These are phyloP conservation scores for Monomorium pharaonis DNA, from an alignment of 1,140 invertebrate genomes.

Conservation along the genomic window DNA sequence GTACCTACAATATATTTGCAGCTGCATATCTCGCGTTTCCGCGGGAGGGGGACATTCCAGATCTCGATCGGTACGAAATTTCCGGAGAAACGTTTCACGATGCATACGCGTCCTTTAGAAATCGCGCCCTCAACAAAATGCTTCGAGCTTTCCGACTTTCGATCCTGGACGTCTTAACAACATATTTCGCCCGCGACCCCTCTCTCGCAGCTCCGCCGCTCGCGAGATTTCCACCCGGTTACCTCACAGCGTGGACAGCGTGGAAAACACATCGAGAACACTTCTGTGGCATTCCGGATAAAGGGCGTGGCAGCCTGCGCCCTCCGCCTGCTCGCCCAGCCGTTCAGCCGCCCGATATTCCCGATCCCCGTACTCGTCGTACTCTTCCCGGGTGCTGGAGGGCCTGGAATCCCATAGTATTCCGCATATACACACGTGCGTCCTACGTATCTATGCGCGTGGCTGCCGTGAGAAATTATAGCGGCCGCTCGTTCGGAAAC, in stretches of 20 bases:
- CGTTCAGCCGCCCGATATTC: slow-evolving; percentile 82
- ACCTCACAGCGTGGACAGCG: slow-evolving; percentile 59
- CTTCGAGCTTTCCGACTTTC: not conserved
- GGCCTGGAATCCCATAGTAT: slow-evolving; percentile 80
- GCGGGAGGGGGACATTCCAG: no score
- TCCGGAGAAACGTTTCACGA: not conserved
- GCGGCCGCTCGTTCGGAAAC: slow-evolving; percentile 14
- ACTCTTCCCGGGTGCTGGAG: slow-evolving; percentile 80
- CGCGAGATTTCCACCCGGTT: slow-evolving; percentile 9
- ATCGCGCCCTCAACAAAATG: not conserved
- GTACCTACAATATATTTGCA: not conserved
- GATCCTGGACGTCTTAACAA: not conserved
- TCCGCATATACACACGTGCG: slow-evolving; percentile 26
- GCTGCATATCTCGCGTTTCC: not conserved
- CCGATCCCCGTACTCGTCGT: slow-evolving; percentile 80
- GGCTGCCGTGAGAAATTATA: slow-evolving; percentile 58
- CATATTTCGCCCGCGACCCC: not conserved
- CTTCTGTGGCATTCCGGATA: slow-evolving; percentile 83
- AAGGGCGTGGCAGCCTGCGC: slow-evolving; percentile 81
- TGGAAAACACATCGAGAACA: slow-evolving; percentile 82
- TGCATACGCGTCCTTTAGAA: not conserved
- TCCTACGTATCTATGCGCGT: not conserved
- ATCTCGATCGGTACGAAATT: not conserved
- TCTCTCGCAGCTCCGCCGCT: not conserved
- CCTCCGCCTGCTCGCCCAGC: slow-evolving; percentile 76